Conservation (phyloP, 53 echinoderm and acorn worm genomes). For the Zoroaster sp. region DNA sequence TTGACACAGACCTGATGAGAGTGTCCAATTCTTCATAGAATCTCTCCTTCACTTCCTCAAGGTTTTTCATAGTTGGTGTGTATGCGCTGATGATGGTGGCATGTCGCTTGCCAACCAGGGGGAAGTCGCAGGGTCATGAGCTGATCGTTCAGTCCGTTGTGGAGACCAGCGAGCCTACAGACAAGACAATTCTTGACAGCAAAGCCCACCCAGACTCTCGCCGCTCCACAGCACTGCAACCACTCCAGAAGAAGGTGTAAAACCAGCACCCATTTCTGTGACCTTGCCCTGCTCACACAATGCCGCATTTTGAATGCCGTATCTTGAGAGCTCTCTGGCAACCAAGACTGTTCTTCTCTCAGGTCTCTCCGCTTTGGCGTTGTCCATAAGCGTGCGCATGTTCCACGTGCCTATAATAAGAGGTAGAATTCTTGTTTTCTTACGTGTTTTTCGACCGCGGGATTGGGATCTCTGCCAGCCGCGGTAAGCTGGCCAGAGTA, state of each 20-base stretch:
- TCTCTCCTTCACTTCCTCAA: slow-evolving; percentile 31
- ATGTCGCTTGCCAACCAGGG: not conserved
- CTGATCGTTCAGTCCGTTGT: not conserved
- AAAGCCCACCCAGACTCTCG: slow-evolving; percentile 17
- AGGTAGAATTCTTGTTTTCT: not conserved
- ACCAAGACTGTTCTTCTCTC: slow-evolving; percentile 13
- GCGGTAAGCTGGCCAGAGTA: slow-evolving; percentile 7
- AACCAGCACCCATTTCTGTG: too few relatives aligned
- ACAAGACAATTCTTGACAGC: not conserved
- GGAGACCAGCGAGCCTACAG: not conserved
- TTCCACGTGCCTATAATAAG: slow-evolving; percentile 27
- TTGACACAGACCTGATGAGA: not conserved
- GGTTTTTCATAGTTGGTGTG: slow-evolving; percentile 15
- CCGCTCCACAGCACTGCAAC: not conserved
- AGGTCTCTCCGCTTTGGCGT: not conserved
- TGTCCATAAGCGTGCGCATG: slow-evolving; percentile 30
- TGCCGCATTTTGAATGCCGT: slow-evolving; percentile 8
- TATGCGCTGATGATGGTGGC: slow-evolving; percentile 11
- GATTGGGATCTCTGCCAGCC: not conserved
- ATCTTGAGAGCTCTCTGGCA: not conserved
- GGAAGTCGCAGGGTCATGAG: not conserved
- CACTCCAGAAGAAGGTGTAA: slow-evolving; percentile 32
- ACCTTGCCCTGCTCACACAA: not conserved
- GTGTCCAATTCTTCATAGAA: slow-evolving; percentile 20
- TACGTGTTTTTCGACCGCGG: not conserved